A percentile compares a stretch with the other conserved stretches of the same genome.
These are phyloP conservation scores for Mus pahari DNA, from an alignment of 2,113 vertebrate genomes.

Conservation along the genomic window DNA sequence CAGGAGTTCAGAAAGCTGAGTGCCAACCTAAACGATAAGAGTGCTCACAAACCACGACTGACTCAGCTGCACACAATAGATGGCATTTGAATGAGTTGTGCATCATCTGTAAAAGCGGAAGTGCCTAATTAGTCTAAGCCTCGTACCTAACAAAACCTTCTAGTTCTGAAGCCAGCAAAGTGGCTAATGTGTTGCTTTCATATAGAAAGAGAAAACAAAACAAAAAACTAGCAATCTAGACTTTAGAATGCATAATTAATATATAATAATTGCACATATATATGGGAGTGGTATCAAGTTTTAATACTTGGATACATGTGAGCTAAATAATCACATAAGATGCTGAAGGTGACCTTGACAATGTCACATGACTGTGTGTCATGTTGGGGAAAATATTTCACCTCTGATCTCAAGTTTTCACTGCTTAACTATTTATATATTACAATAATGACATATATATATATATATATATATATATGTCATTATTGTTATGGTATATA, in stretches of 20 bases:
- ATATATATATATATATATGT: neutral
- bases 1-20: neutral
- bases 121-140: neutral
- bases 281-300: neutral
- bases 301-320: neutral
- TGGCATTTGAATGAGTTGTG: neutral
- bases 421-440: too few relatives aligned
- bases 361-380: neutral
- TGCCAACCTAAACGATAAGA: rapidly evolving
- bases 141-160: neutral
- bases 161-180: neutral
- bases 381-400: neutral
- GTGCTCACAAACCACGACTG: neutral
- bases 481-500: too few relatives aligned
- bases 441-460: too few relatives aligned
- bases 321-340: neutral
- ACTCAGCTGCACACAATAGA: neutral
- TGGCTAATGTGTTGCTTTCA: neutral
- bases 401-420: neutral
- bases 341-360: neutral
- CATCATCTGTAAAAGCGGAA: neutral
- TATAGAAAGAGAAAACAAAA: neutral
- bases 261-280: neutral
- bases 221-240: neutral
- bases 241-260: neutral